Conservation (phyloP, 2,113 vertebrate genomes). For the Antechinus stuartii region DNA sequence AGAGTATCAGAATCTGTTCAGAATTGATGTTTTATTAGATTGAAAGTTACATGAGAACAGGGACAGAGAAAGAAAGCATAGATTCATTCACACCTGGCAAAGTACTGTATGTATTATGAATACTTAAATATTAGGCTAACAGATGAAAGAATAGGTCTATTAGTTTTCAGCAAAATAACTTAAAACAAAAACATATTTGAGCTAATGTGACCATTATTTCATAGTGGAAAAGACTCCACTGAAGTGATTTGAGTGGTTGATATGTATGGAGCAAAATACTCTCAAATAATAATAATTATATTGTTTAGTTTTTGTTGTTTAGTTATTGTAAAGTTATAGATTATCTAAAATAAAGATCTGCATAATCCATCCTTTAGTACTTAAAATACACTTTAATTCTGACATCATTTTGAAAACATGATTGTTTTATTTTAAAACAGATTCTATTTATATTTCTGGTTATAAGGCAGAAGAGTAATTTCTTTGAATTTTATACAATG, state of each 20-base stretch:
- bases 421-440: constrained; percentile 65
- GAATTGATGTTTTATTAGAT: background rate
- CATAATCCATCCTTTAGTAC: constrained; percentile 25
- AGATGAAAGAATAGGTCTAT: background rate
- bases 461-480: constrained; percentile 56
- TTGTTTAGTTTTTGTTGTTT: background rate
- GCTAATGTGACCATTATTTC: background rate
- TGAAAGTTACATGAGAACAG: background rate
- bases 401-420: constrained; percentile 48
- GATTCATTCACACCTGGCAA: background rate
- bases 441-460: background rate
- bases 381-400: constrained; percentile 50
- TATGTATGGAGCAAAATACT: background rate
- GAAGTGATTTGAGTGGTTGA: background rate
- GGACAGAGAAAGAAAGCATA: background rate
- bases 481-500: constrained; percentile 54
- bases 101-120: background rate
- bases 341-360: constrained; percentile 51
- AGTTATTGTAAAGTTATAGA: background rate
- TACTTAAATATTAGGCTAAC: background rate
- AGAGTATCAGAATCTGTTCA: background rate
- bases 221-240: background rate
- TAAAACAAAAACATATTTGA: background rate
- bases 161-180: background rate
- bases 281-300: background rate